Evolutionary conservation across 2,888 invertebrate genomes (phyloP), one percentile per base, ranked within the genome.

Genomic region (Perizoma flavofasciatum): DNA sequence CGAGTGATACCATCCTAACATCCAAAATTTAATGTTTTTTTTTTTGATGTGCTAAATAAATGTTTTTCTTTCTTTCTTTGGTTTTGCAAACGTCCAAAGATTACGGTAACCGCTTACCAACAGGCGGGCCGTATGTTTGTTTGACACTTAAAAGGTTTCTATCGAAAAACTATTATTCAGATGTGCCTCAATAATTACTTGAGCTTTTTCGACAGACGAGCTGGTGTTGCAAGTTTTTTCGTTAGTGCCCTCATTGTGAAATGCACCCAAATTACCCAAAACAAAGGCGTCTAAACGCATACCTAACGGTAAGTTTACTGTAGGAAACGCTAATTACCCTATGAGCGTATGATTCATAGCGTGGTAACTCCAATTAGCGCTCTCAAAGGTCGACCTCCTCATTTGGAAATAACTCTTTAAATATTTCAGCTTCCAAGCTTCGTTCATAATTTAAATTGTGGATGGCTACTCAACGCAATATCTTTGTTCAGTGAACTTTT

Each of bases 311-410:
- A 61, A 64, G 51, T 53, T 47, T 64, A 68, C 53, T 64, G 66
- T 63, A 63, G 60, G 46, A 47, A 59, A 53, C 55, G 73, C 61
- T 73, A 77, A 77, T 78, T 74, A 68, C 35, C 35, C 35, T 45
- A 22, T 55, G 66, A 59, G 33, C 34, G 45, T 61, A 35, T 51
- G 51, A 56, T 60, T 69, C 71, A 67, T 44, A 44, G 33, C 65
- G 72, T 68, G 75, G 76, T 71, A 69, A 56, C 59, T 53, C 48
- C 65, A 73, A 72, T 78, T 74, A 73, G 62, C 68, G 61, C 67
- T 55, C 60, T 61, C 55, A 65, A 57, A 60, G 41, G 45, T 48
- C 34, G 49, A 50, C 50, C 51, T 48, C 51, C 61, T 56, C 52
- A 59, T 63, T 63, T 56, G 44, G 55, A 56, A 59, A 56, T 61